Base-by-base conservation (phyloP, 2,113 vertebrate genomes). In the Chloropsis cyanopogon region DNA sequence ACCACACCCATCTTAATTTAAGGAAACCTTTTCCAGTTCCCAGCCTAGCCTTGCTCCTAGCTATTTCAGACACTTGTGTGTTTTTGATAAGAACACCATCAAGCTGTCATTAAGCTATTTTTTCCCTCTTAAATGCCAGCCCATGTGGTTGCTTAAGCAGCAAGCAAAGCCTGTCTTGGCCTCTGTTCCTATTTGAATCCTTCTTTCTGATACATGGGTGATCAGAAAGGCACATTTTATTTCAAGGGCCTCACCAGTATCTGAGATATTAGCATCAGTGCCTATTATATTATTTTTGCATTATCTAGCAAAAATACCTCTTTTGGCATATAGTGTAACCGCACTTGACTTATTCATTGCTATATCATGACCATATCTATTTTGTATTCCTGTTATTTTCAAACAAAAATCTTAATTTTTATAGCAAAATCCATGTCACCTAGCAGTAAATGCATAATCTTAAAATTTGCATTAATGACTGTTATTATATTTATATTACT, bases 201-300 rank as follows among this genome's bases (percentile, higher is more conserved):
- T 60, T 87, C 19, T 81, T 86, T n/a, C 54, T 42, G 37, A 79
- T 92, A 47, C 26, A 50, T 4, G 28, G 6, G 11, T 73, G n/a
- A 9, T 49, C 23, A 76, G 37, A 56, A 85, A 60, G 1, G 9
- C 35, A 12, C 1, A 17, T 52, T 86, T 82, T 63, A 47, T 75
- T 91, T 63, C 56, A 87, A 42, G 11, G 14, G 0, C 6, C 11
- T 47, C 66, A 37, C 5, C n/a, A 22, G 3, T 28, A 42, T 53
- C 29, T 2, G 4, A 14, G 12, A 64, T 9, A 65, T 64, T 24
- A 57, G 0, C 18, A n/a, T 26, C 4, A 1, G 10, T 33, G 10
- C 15, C 7, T 70, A 66, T 59, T 49, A n/a, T n/a, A n/a, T n/a
- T n/a, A n/a, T n/a, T n/a, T n/a, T n/a, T n/a, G n/a, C n/a, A n/a